A percentile compares a stretch with the other conserved stretches of the same genome.
phyloP scores from a whole-genome alignment of 1,140 invertebrate genomes.

The Cydia amplana region DNA sequence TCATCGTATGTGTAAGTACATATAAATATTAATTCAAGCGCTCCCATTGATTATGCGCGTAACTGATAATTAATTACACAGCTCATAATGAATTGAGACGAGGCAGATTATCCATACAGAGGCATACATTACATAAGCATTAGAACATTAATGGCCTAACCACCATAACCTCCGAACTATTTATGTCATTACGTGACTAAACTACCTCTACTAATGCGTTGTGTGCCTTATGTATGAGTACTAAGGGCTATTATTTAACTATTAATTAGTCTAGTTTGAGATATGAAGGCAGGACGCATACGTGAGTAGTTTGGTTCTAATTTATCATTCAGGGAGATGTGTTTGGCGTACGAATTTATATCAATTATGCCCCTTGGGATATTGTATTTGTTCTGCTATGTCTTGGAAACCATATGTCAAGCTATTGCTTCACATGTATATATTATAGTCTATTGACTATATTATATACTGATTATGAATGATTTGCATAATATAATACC shows the following conservation, averaged over 20 bases:
- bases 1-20: too few relatives aligned
- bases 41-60: slow-evolving; percentile 10
- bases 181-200: neutral
- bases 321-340: slow-evolving; percentile 27
- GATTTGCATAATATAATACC: too few relatives aligned
- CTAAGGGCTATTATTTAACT: slow-evolving; percentile 26
- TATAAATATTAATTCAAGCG: neutral
- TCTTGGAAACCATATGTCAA: neutral
- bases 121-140: slow-evolving; percentile 5
- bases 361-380: slow-evolving; percentile 1
- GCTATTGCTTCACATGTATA: neutral
- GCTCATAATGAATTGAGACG: slow-evolving; percentile 28
- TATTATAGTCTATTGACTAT: too few relatives aligned
- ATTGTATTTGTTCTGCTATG: neutral
- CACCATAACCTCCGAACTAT: neutral
- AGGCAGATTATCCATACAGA: slow-evolving; percentile 22
- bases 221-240: slow-evolving; percentile 4
- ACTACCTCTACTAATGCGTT: neutral
- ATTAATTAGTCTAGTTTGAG: slow-evolving; percentile 29
- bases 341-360: slow-evolving; percentile 13
- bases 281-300: slow-evolving; percentile 20
- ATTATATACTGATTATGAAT: too few relatives aligned
- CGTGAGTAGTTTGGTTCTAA: slow-evolving; percentile 15
- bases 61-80: slow-evolving; percentile 29
- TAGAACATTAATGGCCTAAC: neutral